Base-by-base conservation (phyloP, 1,140 invertebrate genomes). In the Lethrus apterus region DNA sequence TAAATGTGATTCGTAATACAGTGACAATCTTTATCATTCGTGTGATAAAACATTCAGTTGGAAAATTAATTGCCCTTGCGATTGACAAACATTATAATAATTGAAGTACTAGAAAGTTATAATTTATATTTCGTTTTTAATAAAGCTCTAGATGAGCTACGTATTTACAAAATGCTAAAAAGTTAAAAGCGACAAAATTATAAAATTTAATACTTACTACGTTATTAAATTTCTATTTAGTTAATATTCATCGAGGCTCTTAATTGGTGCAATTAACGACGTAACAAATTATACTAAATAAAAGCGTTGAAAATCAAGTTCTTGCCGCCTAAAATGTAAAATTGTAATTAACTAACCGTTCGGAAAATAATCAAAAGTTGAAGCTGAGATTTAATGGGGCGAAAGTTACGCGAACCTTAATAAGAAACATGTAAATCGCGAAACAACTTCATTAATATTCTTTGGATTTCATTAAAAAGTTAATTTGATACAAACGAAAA, bases 371-470 rank as follows among this genome's bases (percentile, higher is more conserved):
- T 58, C 56, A 58, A 52, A 17, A 15, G 33, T 19, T 15, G 23
- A 23, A 23, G 24, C 19, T 14, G 32, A 36, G 23, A 46, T 23
- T 46, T 46, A 46, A 46, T 56, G 56, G 56, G 51, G 48, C 47
- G 46, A 58, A 23, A 36, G 44, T 36, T 46, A 21, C 23, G 14
- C 13, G 14, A 13, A 20, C 29, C 23, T 20, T 23, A 26, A 35
- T 50, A 44, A 15, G 44, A 55, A 50, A 52, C 47, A 52, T 55
- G 56, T 50, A 57, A 57, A 57, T 57, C 56, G 53, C 38, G 47
- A 52, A 55, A 55, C 46, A 57, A 55, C 56, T 57, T 57, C 53
- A 52, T 57, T 57, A 55, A 57, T 57, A 57, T 57, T 57, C 56
- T 57, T 57, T 52, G 31, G 47, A 11, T 43, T 49, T 30, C 38